Conservation (phyloP, 2,797 vertebrate genomes). For the Tympanoctomys barrerae region DNA sequence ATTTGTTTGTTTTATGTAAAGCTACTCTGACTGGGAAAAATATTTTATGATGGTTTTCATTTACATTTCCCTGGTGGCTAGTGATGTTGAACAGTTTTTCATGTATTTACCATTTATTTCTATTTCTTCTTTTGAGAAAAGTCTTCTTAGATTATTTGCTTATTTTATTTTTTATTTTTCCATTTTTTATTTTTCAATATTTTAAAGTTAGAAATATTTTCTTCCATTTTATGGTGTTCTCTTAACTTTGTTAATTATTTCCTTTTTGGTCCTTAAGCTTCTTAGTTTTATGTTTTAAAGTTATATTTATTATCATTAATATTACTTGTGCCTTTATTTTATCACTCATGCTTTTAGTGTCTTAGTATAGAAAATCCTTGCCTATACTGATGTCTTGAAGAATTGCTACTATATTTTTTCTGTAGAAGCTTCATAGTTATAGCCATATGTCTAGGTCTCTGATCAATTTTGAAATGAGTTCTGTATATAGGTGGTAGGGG, state of each 20-base stretch:
- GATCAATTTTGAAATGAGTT: neutral
- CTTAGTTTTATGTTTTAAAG: neutral
- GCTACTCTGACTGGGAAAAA: neutral
- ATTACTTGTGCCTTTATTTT: neutral
- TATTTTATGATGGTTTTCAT: neutral
- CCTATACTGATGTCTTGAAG: neutral
- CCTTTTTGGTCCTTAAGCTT: neutral
- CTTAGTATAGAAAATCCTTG: neutral
- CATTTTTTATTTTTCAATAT: too few species aligned
- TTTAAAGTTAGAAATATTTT: neutral
- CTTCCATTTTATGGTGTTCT: neutral
- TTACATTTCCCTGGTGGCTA: neutral
- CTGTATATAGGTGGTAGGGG: neutral
- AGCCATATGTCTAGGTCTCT: neutral
- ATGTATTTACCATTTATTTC: neutral
- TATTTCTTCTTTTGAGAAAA: neutral
- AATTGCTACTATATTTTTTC: neutral
- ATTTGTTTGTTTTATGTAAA: neutral
- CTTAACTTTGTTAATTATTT: neutral
- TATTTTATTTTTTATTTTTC: neutral
- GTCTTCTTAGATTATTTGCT: neutral
- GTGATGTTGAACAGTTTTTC: neutral
- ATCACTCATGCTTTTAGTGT: neutral
- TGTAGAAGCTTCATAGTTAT: neutral
- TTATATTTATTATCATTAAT: neutral